Percentiles rank a stretch among this genome's conserved stretches.
Evolutionary conservation across 2,888 invertebrate species (phyloP).

Genomic region (Hyposoter didymator): DNA sequence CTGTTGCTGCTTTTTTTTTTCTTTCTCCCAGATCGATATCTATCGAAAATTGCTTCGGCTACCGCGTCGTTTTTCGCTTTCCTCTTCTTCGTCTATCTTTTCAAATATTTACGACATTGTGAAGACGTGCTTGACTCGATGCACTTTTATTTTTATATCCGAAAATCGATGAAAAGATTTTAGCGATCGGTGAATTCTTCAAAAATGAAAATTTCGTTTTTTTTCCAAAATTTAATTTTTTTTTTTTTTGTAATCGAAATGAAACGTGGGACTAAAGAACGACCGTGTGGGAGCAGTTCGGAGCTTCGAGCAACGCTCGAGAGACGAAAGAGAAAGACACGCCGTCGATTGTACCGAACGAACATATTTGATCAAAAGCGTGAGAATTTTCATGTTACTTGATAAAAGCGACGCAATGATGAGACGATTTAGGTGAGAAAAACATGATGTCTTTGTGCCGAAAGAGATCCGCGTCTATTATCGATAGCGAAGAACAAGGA

Average conservation of each 20-base stretch:
- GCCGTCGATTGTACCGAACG: not conserved
- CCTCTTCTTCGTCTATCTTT: slow-evolving; percentile 15
- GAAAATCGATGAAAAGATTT: not conserved
- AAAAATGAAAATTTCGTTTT: not conserved
- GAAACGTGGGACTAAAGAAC: not conserved
- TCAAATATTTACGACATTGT: not conserved
- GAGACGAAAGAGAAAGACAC: not conserved
- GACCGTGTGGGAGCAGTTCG: not conserved
- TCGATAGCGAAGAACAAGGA: not conserved
- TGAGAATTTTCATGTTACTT: slow-evolving; percentile 17
- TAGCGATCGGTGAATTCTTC: not conserved
- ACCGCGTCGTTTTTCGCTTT: slow-evolving; percentile 42
- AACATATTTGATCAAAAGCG: slow-evolving; percentile 1
- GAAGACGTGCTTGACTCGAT: not conserved
- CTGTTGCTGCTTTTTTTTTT: slow-evolving; percentile 12
- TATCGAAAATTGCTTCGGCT: slow-evolving; percentile 64
- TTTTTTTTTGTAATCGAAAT: not conserved
- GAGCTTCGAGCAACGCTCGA: not conserved
- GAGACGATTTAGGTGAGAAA: slow-evolving; percentile 50
- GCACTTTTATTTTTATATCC: not conserved
- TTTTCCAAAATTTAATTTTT: not conserved
- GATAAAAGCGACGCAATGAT: slow-evolving; percentile 18
- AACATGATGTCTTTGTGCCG: slow-evolving; percentile 61
- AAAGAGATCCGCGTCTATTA: slow-evolving; percentile 36
- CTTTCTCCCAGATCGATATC: slow-evolving; percentile 58